A percentile compares a stretch with the other conserved stretches of the same genome.
Conservation (phyloP, 64 coral and sea anemone genomes). For the Montipora cactus region DNA sequence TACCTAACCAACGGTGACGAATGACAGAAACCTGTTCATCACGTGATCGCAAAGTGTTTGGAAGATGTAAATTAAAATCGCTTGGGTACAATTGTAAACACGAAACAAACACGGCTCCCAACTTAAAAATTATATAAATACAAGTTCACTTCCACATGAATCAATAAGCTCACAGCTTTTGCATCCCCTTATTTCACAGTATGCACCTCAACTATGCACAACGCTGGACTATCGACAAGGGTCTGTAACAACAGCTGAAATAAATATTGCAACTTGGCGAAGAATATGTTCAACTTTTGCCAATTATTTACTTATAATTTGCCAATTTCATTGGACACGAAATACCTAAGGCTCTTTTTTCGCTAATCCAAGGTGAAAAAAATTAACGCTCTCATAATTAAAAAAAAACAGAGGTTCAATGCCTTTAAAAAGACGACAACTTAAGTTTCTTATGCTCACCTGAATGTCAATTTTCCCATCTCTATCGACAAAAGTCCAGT, state of each 20-base stretch:
- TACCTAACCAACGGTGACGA: conserved; percentile 1
- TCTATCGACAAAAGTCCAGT: conserved; percentile 45
- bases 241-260: neutral
- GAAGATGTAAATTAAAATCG: conserved; percentile 4
- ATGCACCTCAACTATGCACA: too few species aligned
- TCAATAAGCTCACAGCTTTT: neutral
- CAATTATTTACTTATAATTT: neutral
- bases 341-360: neutral
- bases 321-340: neutral
- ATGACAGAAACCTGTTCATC: neutral
- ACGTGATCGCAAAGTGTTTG: neutral
- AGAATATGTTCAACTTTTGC: neutral
- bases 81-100: conserved; percentile 36
- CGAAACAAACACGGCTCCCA: neutral
- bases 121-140: neutral
- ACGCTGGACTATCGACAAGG: too few species aligned
- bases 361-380: neutral
- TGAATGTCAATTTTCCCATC: conserved; percentile 38
- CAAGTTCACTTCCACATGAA: neutral
- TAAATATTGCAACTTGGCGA: neutral
- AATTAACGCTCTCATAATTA: too few species aligned
- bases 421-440: neutral
- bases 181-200: neutral
- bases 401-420: neutral
- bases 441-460: neutral